These are phyloP conservation scores for Allenopithecus nigroviridis DNA, from an alignment of 2,797 vertebrate species.

Conservation along the genomic window DNA sequence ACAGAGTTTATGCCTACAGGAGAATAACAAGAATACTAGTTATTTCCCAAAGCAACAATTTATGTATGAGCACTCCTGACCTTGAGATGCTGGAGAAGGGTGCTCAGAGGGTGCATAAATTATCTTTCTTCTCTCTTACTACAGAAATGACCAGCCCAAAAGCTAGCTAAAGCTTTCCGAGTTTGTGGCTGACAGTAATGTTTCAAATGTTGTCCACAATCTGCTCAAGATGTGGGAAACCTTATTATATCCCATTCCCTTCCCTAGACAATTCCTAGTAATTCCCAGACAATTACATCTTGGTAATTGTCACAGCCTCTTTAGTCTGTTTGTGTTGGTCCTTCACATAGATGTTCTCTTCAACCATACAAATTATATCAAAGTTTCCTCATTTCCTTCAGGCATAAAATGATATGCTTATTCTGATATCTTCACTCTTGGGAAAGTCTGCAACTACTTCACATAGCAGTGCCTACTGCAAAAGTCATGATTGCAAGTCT, in stretches of 20 bases:
- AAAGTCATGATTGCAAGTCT: neutral
- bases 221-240: neutral
- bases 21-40: neutral
- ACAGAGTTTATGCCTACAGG: neutral
- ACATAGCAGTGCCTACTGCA: neutral
- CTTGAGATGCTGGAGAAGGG: neutral
- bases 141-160: neutral
- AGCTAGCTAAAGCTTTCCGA: neutral
- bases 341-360: neutral
- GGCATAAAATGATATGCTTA: neutral
- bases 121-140: neutral
- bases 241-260: neutral
- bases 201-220: neutral
- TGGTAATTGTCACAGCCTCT: neutral
- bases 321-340: neutral
- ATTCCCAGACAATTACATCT: neutral
- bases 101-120: neutral
- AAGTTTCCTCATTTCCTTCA: neutral
- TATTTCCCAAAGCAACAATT: neutral
- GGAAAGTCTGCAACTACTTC: neutral
- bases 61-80: neutral
- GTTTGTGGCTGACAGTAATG: neutral
- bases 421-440: neutral
- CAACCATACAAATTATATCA: neutral
- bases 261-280: neutral